Conservation (phyloP, 2,797 vertebrate species). For the Percopsis omiscomaycus region DNA sequence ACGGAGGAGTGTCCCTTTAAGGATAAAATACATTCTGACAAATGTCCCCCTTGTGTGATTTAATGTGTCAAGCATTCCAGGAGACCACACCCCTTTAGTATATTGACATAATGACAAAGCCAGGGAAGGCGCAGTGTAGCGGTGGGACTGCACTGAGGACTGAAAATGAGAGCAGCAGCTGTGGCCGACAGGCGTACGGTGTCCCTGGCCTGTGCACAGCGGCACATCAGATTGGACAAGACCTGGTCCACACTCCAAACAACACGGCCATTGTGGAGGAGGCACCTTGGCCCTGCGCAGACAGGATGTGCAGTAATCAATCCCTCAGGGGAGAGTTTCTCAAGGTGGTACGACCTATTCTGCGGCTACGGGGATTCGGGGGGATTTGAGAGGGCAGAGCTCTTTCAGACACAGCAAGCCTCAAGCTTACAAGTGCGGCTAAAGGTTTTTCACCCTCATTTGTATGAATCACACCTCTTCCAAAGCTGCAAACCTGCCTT, state of each 20-base stretch:
- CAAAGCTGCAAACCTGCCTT: constrained; percentile 14
- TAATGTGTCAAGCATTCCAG: no score
- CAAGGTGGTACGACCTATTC: constrained; percentile 71
- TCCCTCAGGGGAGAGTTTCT: constrained; percentile 71
- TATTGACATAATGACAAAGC: constrained; percentile 61
- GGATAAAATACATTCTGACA: no score
- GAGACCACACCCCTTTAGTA: constrained; percentile 14
- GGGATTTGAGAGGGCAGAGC: constrained; percentile 62
- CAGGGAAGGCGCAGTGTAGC: constrained; percentile 53
- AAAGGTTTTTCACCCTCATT: constrained; percentile 56
- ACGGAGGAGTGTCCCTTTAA: no score
- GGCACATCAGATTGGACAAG: constrained; percentile 61
- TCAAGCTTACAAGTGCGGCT: constrained; percentile 58
- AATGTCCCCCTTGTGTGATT: no score
- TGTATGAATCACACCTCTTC: constrained; percentile 37
- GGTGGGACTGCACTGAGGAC: constrained; percentile 41
- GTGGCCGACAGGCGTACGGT: constrained; percentile 57
- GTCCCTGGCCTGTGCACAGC: constrained; percentile 63
- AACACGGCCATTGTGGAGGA: constrained; percentile 68
- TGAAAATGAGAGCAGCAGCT: constrained; percentile 67
- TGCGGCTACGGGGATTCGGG: constrained; percentile 56
- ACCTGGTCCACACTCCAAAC: constrained; percentile 54
- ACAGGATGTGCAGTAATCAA: constrained; percentile 75
- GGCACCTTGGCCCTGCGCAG: constrained; percentile 61
- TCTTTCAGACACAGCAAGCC: constrained; percentile 66